A percentile compares a stretch with the other conserved stretches of the same genome.
phyloP scores from a whole-genome alignment of 2,888 invertebrate genomes.

The Perizoma flavofasciatum region DNA sequence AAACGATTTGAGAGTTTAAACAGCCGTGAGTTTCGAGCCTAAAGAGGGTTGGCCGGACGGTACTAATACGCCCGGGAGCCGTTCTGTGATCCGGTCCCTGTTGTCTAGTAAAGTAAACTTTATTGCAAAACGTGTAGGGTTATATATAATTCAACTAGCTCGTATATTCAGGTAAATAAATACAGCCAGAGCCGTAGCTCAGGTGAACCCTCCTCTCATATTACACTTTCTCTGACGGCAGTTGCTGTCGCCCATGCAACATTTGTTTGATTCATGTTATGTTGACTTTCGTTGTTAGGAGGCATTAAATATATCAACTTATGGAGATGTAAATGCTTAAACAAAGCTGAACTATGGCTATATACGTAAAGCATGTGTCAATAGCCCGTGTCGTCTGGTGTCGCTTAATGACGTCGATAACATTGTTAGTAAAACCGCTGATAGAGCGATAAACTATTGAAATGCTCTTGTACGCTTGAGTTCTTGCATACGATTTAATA shows the following conservation, averaged over 20 bases:
- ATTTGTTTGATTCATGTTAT: slow-evolving; percentile 34
- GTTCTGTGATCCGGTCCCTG: slow-evolving; percentile 35
- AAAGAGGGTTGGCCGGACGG: slow-evolving; percentile 63
- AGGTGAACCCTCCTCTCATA: slow-evolving; percentile 44
- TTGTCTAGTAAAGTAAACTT: slow-evolving; percentile 35
- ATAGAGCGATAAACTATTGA: slow-evolving; percentile 58
- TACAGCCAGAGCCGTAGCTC: slow-evolving; percentile 39
- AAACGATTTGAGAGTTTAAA: slow-evolving; percentile 74
- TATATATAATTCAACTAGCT: slow-evolving; percentile 36
- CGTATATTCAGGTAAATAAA: slow-evolving; percentile 39
- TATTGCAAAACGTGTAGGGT: slow-evolving; percentile 41
- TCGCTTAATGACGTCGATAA: slow-evolving; percentile 53
- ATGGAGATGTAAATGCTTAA: slow-evolving; percentile 21
- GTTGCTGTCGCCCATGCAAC: slow-evolving; percentile 15
- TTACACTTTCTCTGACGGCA: slow-evolving; percentile 49
- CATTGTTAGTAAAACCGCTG: slow-evolving; percentile 55
- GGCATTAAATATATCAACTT: slow-evolving; percentile 14
- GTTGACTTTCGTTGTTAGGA: slow-evolving; percentile 41
- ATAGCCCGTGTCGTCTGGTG: slow-evolving; percentile 39
- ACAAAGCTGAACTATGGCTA: slow-evolving; percentile 19
- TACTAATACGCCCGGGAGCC: slow-evolving; percentile 55
- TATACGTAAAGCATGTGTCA: slow-evolving; percentile 35
- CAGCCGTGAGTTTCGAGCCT: slow-evolving; percentile 56
- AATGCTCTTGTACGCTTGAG: slow-evolving; percentile 44
- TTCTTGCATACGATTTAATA: slow-evolving; percentile 35